These are phyloP conservation scores for Takifugu ocellatus DNA, from an alignment of 2,797 vertebrate species.

Conservation along the genomic window DNA sequence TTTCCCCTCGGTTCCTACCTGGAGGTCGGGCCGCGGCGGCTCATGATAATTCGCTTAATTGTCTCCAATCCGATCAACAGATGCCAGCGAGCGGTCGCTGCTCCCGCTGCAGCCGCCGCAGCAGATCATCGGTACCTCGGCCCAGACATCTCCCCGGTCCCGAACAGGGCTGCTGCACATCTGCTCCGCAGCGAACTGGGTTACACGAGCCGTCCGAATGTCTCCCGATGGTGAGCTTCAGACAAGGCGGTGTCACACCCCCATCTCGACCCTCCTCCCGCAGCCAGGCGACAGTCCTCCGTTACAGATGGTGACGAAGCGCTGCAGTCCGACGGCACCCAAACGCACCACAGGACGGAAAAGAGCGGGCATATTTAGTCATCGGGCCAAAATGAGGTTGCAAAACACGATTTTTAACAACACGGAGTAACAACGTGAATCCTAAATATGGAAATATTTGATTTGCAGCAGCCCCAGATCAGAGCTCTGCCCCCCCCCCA, in stretches of 20 bases:
- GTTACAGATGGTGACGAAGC: neutral
- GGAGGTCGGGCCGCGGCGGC: conserved; percentile 52
- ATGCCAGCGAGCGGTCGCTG: conserved; percentile 37
- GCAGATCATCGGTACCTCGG: conserved; percentile 19
- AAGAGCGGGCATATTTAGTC: no score
- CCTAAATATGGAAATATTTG: no score
- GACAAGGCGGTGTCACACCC: conserved; percentile 59
- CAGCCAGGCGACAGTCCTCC: conserved; percentile 9
- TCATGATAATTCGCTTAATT: conserved; percentile 61
- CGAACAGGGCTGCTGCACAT: conserved; percentile 42
- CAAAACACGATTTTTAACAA: no score
- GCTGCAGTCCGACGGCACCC: neutral
- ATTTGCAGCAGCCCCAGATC: no score
- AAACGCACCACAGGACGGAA: neutral
- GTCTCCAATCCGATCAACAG: conserved; percentile 66
- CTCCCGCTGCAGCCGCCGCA: conserved; percentile 33
- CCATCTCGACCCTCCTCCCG: conserved; percentile 2
- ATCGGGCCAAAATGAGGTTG: no score
- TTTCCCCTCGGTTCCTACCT: conserved; percentile 49
- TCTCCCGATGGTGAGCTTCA: conserved; percentile 63
- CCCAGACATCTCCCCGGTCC: conserved; percentile 31
- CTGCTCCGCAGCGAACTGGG: conserved; percentile 54
- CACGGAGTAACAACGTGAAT: no score
- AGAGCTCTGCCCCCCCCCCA: no score
- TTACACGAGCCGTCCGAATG: conserved; percentile 65